These are phyloP conservation scores for Nothobranchius kuhntae DNA, from an alignment of 2,113 vertebrate species.

Conservation along the genomic window DNA sequence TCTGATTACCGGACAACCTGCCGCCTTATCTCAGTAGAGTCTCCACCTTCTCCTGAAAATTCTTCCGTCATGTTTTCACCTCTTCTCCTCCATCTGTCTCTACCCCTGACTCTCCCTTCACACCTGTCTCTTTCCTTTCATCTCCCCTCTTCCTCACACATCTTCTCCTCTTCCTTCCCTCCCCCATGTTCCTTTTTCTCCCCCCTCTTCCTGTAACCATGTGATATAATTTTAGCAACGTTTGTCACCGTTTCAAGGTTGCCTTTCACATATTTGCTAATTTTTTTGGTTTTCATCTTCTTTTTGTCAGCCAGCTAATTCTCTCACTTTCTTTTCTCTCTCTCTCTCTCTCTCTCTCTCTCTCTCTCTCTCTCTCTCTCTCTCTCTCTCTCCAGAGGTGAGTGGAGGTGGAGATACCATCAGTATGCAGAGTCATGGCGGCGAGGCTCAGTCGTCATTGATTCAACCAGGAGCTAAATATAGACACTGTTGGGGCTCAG, in stretches of 20 bases:
- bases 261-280: slow-evolving; percentile 16
- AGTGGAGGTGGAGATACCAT: slow-evolving; percentile 43
- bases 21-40: not conserved
- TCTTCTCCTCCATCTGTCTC: slow-evolving; percentile 41
- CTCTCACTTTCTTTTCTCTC: not conserved
- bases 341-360: not conserved
- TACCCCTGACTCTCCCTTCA: slow-evolving; percentile 29
- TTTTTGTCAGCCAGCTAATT: not conserved
- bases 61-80: slow-evolving; percentile 3
- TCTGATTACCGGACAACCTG: no score
- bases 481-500: slow-evolving; percentile 66
- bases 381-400: slow-evolving; percentile 34
- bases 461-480: slow-evolving; percentile 70
- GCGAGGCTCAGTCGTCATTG: slow-evolving; percentile 62
- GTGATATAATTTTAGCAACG: slow-evolving; percentile 37
- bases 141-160: slow-evolving; percentile 15
- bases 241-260: slow-evolving; percentile 11
- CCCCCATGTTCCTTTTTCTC: slow-evolving; percentile 4
- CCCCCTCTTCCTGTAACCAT: slow-evolving; percentile 1
- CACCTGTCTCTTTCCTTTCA: slow-evolving; percentile 62
- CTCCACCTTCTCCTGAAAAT: slow-evolving; percentile 9
- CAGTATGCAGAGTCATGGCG: slow-evolving; percentile 73
- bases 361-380: not conserved
- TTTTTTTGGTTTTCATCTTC: slow-evolving; percentile 10
- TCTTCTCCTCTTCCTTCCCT: slow-evolving; percentile 3